A percentile compares a stretch with the other conserved stretches of the same genome.
These are phyloP conservation scores for Falco naumanni DNA, from an alignment of 2,797 vertebrate genomes.

Conservation along the genomic window DNA sequence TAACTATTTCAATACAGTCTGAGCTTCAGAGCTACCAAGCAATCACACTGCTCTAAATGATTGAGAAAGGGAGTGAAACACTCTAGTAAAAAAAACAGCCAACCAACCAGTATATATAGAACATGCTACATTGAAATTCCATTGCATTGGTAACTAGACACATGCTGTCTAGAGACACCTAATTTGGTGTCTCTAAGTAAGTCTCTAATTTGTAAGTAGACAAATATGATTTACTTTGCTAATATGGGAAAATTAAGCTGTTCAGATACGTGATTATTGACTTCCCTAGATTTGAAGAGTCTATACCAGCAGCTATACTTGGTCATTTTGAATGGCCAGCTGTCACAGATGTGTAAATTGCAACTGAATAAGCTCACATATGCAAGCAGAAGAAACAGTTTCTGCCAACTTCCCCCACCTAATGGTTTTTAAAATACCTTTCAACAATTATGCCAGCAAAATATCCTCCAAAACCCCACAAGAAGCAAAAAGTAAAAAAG, in stretches of 20 bases:
- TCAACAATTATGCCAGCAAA: neutral
- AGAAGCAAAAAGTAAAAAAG: neutral
- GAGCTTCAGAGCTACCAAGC: neutral
- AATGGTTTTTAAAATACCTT: conserved; percentile 5
- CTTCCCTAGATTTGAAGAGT: neutral
- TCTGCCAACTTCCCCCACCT: neutral
- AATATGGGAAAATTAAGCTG: neutral
- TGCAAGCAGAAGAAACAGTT: neutral
- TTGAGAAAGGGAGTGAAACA: neutral
- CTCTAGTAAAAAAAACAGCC: neutral
- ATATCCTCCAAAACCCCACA: neutral
- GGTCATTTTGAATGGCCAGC: neutral
- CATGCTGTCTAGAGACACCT: neutral
- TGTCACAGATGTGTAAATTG: neutral
- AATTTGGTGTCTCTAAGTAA: neutral
- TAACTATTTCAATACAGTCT: neutral
- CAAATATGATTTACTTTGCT: neutral
- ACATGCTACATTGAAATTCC: neutral
- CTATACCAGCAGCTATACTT: neutral
- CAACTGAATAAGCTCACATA: neutral
- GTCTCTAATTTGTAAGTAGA: neutral
- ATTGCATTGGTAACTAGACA: neutral
- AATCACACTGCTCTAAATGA: neutral
- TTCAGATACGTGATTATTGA: neutral
- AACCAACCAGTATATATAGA: neutral